Evolutionary conservation across 2,797 vertebrate species (phyloP).

Genomic region (Hybognathus amarus): DNA sequence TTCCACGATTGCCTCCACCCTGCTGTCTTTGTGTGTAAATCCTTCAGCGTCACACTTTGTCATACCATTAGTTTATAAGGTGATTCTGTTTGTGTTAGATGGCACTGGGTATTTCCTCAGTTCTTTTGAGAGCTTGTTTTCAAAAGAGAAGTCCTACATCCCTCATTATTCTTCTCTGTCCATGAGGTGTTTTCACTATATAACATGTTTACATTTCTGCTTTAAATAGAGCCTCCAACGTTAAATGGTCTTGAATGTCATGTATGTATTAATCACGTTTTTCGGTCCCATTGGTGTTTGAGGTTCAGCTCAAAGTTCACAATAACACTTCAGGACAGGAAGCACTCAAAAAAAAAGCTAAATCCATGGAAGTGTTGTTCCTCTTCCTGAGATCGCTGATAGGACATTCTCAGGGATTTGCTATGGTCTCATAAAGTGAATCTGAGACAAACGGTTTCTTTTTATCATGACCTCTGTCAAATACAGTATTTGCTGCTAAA

Average conservation of each 20-base stretch:
- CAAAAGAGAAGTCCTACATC: conserved; percentile 18
- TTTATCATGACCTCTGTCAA: conserved; percentile 28
- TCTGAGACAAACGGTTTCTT: conserved; percentile 2
- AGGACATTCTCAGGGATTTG: conserved; percentile 11
- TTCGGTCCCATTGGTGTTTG: conserved; percentile 45
- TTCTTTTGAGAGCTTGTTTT: conserved; percentile 29
- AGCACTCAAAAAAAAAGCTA: conserved; percentile 22
- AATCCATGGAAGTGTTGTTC: conserved; percentile 53
- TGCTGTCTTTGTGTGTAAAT: conserved; percentile 42
- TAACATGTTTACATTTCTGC: neutral
- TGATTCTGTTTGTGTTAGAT: conserved; percentile 40
- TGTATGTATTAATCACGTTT: conserved; percentile 35
- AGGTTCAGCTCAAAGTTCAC: conserved; percentile 52
- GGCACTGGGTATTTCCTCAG: conserved; percentile 6
- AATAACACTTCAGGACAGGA: conserved; percentile 59
- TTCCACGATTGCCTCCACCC: conserved; percentile 56
- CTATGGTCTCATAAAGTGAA: neutral
- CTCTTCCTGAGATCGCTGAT: conserved; percentile 51
- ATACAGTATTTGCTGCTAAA: neutral
- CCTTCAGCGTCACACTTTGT: neutral
- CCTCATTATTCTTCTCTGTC: neutral
- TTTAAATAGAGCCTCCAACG: conserved; percentile 11
- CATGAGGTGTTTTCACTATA: neutral
- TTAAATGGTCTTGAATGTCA: neutral
- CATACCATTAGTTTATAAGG: conserved; percentile 7